Percentiles rank a stretch among this genome's conserved stretches.
These are phyloP conservation scores for Merops nubicus DNA, from an alignment of 2,113 vertebrate species.

Conservation along the genomic window DNA sequence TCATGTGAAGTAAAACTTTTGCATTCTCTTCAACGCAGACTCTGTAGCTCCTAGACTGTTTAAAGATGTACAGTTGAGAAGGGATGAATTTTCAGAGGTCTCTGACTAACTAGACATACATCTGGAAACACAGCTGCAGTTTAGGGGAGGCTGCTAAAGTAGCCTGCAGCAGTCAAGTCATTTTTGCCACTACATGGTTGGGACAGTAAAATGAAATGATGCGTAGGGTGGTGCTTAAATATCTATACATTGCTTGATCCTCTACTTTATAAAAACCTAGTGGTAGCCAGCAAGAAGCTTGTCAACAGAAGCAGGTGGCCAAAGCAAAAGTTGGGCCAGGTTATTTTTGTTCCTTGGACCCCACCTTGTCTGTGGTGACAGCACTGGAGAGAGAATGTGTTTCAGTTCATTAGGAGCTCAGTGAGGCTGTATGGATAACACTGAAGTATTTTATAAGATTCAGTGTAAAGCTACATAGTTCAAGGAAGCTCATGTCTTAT, in stretches of 20 bases:
- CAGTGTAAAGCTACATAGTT: constrained; percentile 26
- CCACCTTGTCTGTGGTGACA: background rate
- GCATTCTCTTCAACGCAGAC: background rate
- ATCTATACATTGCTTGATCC: background rate
- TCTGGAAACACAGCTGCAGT: constrained; percentile 13
- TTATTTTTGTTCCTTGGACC: constrained; percentile 9
- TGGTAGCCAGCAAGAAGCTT: background rate
- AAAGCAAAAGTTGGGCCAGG: constrained; percentile 13
- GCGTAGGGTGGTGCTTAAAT: background rate
- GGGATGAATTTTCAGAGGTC: constrained; percentile 1
- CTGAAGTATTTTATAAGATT: constrained; percentile 48
- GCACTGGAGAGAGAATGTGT: background rate
- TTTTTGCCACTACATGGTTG: background rate
- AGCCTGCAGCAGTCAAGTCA: background rate
- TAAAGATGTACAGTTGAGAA: background rate
- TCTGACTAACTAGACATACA: background rate
- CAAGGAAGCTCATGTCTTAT: constrained; percentile 37
- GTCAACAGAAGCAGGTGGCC: constrained; percentile 15
- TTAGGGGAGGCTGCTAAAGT: background rate
- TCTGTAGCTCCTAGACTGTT: background rate
- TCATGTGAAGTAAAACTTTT: background rate
- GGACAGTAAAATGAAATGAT: background rate
- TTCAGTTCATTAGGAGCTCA: constrained; percentile 37
- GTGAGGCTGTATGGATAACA: background rate
- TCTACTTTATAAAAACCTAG: background rate